phyloP scores from a whole-genome alignment of 2,888 invertebrate genomes.

The Euclidia mi region DNA sequence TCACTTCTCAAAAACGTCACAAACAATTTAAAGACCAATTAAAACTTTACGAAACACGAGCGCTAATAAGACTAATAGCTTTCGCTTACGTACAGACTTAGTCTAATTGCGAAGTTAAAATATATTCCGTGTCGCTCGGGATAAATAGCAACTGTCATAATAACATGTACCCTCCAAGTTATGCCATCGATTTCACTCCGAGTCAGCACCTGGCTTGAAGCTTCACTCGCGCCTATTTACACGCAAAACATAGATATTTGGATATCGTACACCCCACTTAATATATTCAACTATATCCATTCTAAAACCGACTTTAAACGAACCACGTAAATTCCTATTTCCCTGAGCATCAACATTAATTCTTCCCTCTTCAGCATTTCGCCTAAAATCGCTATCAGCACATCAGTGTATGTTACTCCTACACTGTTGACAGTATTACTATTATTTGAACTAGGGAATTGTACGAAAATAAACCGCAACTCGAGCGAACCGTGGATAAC shows the following conservation, averaged over 20 bases:
- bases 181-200: conserved; percentile 80
- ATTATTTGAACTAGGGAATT: conserved; percentile 81
- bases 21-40: conserved; percentile 57
- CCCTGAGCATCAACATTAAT: conserved; percentile 48
- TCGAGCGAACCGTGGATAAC: conserved; percentile 84
- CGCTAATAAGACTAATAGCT: conserved; percentile 68
- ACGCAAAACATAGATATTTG: conserved; percentile 87
- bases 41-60: conserved; percentile 63
- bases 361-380: conserved; percentile 74
- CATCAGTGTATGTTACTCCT: conserved; percentile 81
- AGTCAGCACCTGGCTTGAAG: conserved; percentile 86
- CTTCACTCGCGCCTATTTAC: conserved; percentile 86
- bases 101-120: conserved; percentile 70
- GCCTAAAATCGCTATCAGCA: conserved; percentile 79
- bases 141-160: conserved; percentile 87
- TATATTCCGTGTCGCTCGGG: conserved; percentile 70
- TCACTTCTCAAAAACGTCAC: conserved; percentile 46
- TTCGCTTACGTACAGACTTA: conserved; percentile 64
- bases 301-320: conserved; percentile 61
- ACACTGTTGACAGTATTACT: conserved; percentile 85
- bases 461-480: conserved; percentile 87
- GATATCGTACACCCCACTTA: conserved; percentile 79
- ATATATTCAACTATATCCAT: conserved; percentile 54
- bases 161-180: conserved; percentile 82
- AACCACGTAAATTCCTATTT: conserved; percentile 60